Evolutionary conservation across 2,888 invertebrate genomes (phyloP), one percentile per base, ranked within the genome.

Genomic region (Cabera pusaria): DNA sequence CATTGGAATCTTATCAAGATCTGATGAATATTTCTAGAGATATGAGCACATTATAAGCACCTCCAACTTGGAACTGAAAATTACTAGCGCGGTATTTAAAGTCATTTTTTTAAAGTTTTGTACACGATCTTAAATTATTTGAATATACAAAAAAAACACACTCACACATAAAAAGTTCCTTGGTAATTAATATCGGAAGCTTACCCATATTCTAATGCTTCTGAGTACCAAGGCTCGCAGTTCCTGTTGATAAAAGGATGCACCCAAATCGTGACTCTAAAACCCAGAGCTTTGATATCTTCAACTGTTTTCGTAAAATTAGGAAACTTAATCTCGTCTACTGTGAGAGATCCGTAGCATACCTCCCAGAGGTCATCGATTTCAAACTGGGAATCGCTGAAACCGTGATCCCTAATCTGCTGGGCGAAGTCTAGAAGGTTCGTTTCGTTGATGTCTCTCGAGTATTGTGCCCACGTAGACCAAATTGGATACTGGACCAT

Each of bases 341-440:
- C 95, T 6, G 90, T 90, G 14, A 95, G 82, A 4, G 95, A 94
- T 0, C 97, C 97, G 59, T 97, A 96, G 60, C 95, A 95, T 0
- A 90, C 90, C 69, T 97, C 96, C 96, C 97, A 97, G 6, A 93
- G 90, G 65, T 97, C 97, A 62, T 97, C 97, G 24, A 98, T 94
- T 84, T 97, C 97, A 20, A 95, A 71, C 63, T 96, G 95, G 26
- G 95, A 94, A 56, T 92, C 91, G 1, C 90, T 86, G 56, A 94
- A 96, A 0, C 92, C 92, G 35, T 93, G 64, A 0, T 81, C 68
- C 1, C 85, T 58, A 31, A 97, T 95, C 45, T 93, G 90, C 3
- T 91, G 58, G 0, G 93, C 94, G 57, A 93, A 96, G 0, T 91
- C 78, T 1, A 91, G 56, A 0, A 96, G 89, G 2, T 91, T 85